phyloP scores from a whole-genome alignment of 1,140 invertebrate species.

The Drosophila gunungcola region DNA sequence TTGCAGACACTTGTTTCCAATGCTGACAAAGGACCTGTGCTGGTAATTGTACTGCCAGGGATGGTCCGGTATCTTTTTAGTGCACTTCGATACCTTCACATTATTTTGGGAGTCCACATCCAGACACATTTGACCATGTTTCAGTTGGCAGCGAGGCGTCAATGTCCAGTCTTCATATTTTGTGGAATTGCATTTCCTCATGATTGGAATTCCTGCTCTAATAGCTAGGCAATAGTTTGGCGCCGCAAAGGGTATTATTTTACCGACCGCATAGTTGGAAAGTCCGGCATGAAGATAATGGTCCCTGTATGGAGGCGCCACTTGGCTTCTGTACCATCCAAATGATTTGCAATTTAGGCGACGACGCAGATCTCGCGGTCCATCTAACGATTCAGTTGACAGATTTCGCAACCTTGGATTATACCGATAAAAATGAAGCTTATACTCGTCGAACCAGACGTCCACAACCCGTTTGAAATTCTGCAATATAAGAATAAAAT shows the following conservation, averaged over 20 bases:
- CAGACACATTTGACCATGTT: conserved; percentile 5
- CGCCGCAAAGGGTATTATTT: conserved; percentile 2
- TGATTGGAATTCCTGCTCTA: background rate
- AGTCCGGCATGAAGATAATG: background rate
- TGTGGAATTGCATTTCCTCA: conserved; percentile 2
- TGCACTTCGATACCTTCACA: background rate
- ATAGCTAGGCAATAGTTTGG: background rate
- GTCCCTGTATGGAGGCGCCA: background rate
- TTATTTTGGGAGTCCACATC: background rate
- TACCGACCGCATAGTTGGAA: background rate
- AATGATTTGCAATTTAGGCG: conserved; percentile 25
- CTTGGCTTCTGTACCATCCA: conserved; percentile 15
- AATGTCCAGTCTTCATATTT: background rate
- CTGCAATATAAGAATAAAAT: conserved; percentile 82
- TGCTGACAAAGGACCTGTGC: background rate
- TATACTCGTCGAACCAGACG: conserved; percentile 97
- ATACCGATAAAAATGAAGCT: conserved; percentile 4
- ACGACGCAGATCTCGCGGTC: background rate
- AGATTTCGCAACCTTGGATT: conserved; percentile 1
- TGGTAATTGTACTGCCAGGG: conserved; percentile 7
- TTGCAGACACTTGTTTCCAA: conserved; percentile 5
- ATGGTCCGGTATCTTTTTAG: background rate
- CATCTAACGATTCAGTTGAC: background rate
- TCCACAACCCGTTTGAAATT: conserved; percentile 95
- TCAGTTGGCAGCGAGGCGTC: conserved; percentile 4